A percentile compares a stretch with the other conserved stretches of the same genome.
Conservation (phyloP, 2,797 vertebrate species). For the Erpetoichthys calabaricus region DNA sequence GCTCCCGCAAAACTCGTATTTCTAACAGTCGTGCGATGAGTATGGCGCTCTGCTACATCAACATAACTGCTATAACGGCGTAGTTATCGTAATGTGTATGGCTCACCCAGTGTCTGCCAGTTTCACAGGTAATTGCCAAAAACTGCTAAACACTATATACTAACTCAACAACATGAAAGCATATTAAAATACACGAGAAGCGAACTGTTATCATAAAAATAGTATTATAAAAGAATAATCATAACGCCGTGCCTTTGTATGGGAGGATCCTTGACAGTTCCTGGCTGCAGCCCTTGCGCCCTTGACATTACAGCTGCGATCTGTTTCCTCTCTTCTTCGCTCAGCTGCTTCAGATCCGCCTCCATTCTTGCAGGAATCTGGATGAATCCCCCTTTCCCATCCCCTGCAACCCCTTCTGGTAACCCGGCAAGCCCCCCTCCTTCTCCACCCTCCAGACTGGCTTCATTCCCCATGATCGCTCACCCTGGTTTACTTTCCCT, state of each 20-base stretch:
- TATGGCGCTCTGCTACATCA: no score
- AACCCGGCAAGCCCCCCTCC: conserved; percentile 51
- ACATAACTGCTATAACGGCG: no score
- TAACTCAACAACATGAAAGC: not conserved
- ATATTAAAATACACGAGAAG: not conserved
- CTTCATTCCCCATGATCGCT: conserved; percentile 78
- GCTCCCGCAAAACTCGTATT: no score
- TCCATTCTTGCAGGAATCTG: conserved; percentile 55
- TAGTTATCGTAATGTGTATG: no score
- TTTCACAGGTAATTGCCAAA: not conserved
- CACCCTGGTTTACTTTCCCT: conserved; percentile 27
- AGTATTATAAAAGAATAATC: not conserved
- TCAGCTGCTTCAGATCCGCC: conserved; percentile 66
- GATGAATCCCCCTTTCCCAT: conserved; percentile 50
- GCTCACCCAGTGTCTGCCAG: no score
- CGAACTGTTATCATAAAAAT: not conserved
- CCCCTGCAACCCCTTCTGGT: conserved; percentile 42
- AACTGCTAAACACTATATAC: not conserved
- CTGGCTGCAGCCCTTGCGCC: conserved; percentile 63
- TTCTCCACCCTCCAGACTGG: conserved; percentile 75
- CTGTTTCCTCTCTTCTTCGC: conserved; percentile 73
- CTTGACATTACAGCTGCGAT: conserved; percentile 79
- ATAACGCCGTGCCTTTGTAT: conserved; percentile 58
- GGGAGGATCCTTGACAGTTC: conserved; percentile 42
- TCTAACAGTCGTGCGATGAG: no score